Percentiles rank a stretch among this genome's conserved stretches.
phyloP scores from a whole-genome alignment of 2,797 vertebrate species.

The Pseudochaenichthys georgianus region DNA sequence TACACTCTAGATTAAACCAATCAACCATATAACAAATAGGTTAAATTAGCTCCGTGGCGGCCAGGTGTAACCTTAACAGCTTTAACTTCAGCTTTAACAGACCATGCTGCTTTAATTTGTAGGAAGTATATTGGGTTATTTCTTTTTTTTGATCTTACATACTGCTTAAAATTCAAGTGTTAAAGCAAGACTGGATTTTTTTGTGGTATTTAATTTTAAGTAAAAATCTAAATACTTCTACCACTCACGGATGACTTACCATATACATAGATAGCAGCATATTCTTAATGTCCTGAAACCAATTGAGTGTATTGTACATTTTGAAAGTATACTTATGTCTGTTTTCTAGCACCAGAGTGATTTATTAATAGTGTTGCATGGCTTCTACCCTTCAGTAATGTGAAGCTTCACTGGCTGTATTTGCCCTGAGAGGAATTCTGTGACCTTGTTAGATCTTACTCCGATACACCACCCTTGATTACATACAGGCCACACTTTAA shows the following conservation, averaged over 20 bases:
- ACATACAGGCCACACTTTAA: slow-evolving; percentile 75
- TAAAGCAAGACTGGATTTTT: neutral
- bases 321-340: slow-evolving; percentile 7
- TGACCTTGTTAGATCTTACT: slow-evolving; percentile 76
- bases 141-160: neutral
- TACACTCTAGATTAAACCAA: slow-evolving; percentile 12
- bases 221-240: neutral
- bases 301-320: slow-evolving; percentile 11
- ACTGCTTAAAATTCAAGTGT: neutral
- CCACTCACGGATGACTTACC: neutral
- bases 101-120: slow-evolving; percentile 3
- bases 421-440: slow-evolving; percentile 64
- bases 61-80: neutral
- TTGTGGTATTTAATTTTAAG: neutral
- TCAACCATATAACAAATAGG: neutral
- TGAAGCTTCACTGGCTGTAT: slow-evolving; percentile 57
- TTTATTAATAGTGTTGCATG: slow-evolving; percentile 46
- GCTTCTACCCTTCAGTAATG: slow-evolving; percentile 35
- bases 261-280: slow-evolving; percentile 1
- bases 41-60: neutral
- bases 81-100: neutral
- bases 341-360: slow-evolving; percentile 33
- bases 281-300: slow-evolving; percentile 21
- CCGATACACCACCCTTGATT: slow-evolving; percentile 72
- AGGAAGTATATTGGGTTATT: neutral